Conservation (phyloP, 2,888 invertebrate species). For the Tricholauxania praeusta region DNA sequence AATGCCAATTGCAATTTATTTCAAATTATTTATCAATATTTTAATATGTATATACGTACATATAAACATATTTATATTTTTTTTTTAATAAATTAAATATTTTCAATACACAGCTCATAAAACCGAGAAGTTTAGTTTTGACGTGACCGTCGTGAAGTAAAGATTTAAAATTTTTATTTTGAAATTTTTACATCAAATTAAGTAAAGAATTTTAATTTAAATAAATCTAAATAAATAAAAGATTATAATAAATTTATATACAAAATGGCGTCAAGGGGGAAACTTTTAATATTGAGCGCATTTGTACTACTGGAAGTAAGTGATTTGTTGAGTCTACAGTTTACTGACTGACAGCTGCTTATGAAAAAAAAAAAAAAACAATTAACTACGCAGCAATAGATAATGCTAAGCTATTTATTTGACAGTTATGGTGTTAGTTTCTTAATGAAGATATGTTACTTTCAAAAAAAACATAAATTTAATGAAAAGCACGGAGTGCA, state of each 20-base stretch:
- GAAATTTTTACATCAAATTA: not conserved
- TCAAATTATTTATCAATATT: too few species aligned
- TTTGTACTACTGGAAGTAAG: constrained; percentile 36
- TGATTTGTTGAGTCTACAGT: not conserved
- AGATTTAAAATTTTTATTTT: constrained; percentile 38
- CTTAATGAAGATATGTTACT: too few species aligned
- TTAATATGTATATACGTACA: not conserved
- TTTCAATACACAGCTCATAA: not conserved
- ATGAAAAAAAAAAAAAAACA: too few species aligned
- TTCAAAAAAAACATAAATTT: too few species aligned
- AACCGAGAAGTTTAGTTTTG: constrained; percentile 49
- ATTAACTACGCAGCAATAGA: too few species aligned
- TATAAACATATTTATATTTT: not conserved
- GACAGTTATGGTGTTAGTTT: too few species aligned
- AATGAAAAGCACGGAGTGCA: too few species aligned
- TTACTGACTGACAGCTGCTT: too few species aligned
- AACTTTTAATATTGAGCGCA: constrained; percentile 43
- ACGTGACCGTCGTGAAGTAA: constrained; percentile 45
- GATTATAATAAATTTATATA: not conserved
- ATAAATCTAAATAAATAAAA: constrained; percentile 21
- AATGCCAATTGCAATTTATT: too few species aligned
- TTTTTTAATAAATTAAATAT: not conserved
- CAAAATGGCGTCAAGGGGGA: constrained; percentile 45
- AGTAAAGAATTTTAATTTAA: not conserved
- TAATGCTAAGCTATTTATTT: too few species aligned